Base-by-base conservation (phyloP, 2,797 vertebrate genomes). In the Paramormyrops hopkinsi region DNA sequence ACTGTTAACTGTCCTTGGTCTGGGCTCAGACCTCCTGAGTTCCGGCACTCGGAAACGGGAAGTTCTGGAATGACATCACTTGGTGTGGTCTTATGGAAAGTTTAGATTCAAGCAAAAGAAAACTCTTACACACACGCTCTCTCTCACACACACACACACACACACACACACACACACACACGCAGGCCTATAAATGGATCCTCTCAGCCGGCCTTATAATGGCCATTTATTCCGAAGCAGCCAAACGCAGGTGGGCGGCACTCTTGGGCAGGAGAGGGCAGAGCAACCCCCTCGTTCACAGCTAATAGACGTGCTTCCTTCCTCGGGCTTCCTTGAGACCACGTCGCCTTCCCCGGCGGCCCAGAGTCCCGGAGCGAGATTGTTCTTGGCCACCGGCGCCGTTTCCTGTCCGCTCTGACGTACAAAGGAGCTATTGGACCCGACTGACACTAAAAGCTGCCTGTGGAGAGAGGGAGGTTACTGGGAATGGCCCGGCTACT, bases 351-450 rank as follows among this genome's bases (percentile, higher is more conserved):
- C 33, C 73, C 37, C 14, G 14, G 73, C 12, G 17, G 14, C 73
- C 73, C 73, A 79, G 73, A 44, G 33, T 44, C 73, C 73, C 33
- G 2, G 17, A 6, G 22, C 65, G 12, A 33, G 87, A 73, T 88
- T 88, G 19, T 88, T 88, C 87, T 88, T 90, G 89, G 87, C 89
- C 51, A 48, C 79, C 9, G 46, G 51, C 33, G 48, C 41, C 7
- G n/a, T 56, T 51, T 86, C 50, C 79, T 69, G 44, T 59, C 62
- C 33, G 25, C 29, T 79, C 29, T 29, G 14, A 14, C 76, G 9
- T 54, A 53, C 89, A 88, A 88, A 90, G 89, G 69, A 86, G 29
- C 79, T 5, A 73, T 90, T 88, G 73, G 86, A 50, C 62, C 53
- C 19, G 37, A 22, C 19, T 62, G 17, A n/a, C 7, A 11, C 6